Base-by-base conservation (phyloP, 2,797 vertebrate species). In the Botia almorhae region DNA sequence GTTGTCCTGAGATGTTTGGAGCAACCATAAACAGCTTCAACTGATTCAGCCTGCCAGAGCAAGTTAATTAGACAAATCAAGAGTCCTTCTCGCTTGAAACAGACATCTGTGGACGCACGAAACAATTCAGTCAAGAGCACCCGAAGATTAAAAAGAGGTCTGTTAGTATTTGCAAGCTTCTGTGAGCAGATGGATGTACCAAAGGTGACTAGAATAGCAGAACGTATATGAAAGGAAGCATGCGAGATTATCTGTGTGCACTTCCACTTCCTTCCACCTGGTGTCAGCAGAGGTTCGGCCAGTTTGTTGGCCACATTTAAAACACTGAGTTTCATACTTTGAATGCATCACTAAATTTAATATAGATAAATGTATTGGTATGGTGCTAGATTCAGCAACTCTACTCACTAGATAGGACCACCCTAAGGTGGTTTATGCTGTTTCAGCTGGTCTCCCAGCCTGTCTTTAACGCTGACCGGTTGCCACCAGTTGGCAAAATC, bases 21-120 rank as follows among this genome's bases (percentile, higher is more conserved):
- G 64, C 53, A 72, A 81, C 65, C 61, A 67, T 82, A 86, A 81
- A 82, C 10, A 33, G 51, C 23, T 81, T 78, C 82, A 84, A 82
- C 78, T 82, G 80, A 82, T 84, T 56, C 67, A 72, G 81, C 55
- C 75, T 80, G 74, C 65, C 58, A 82, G 58, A 75, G 50, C 19
- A 56, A 80, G 76, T 71, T 82, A 84, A 84, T 84, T 80, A 55
- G 80, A 70, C 82, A 50, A 80, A 84, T 83, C 74, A 67, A 75
- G 70, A 78, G 69, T 81, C 70, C 63, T 55, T 21, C 67, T 84
- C 76, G 67, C 48, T 51, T 78, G 53, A 61, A 70, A 82, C 36
- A 68, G 83, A 82, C 69, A 65, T 43, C 46, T 67, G 56, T 63
- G 76, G 51, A 64, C 26, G 43, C 70, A 43, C 56, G 17, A 69